Evolutionary conservation across 2,888 invertebrate species (phyloP), one percentile per base, ranked within the genome.

Genomic region (Blastobasis adustella): DNA sequence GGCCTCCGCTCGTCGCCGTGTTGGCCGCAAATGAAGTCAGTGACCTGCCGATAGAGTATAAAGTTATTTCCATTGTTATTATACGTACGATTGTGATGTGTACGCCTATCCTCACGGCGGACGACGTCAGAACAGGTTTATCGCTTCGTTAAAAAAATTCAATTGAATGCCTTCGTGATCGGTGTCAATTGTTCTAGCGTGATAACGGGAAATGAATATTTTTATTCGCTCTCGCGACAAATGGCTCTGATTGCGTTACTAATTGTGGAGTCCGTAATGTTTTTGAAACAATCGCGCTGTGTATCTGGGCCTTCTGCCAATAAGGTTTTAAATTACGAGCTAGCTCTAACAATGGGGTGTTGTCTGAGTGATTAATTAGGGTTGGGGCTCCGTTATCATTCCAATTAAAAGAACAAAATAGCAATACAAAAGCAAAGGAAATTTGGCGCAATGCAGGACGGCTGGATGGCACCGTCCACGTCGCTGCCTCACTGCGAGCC

Each of bases 381-480:
- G 62, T 58, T 61, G 53, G 59, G 39, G 46, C 43, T 37, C 43
- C 46, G 63, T 69, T 73, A 66, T 71, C 70, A 64, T 73, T 75
- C 64, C 73, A 76, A 78, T 77, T 76, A 76, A 73, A 77, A 75
- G 71, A 72, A 75, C 76, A 79, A 80, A 79, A 53, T 46, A 51
- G 45, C 75, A 74, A 63, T 76, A 76, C 69, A 69, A 76, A 76
- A 76, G 72, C 71, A 70, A 78, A 73, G 70, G 67, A 70, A 77
- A 74, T 80, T 80, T 86, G 84, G 80, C 83, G 86, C 86, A 85
- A 81, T 86, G 86, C 86, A 86, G 85, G 79, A 79, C 73, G 76
- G 66, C 69, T 71, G 71, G 71, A 69, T 78, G 67, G 68, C 73
- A 77, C 72, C 72, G 67, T 77, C 68, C 77, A 78, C 75, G 67